These are phyloP conservation scores for Platycheirus rosarum DNA, from an alignment of 2,888 invertebrate genomes.

Conservation along the genomic window DNA sequence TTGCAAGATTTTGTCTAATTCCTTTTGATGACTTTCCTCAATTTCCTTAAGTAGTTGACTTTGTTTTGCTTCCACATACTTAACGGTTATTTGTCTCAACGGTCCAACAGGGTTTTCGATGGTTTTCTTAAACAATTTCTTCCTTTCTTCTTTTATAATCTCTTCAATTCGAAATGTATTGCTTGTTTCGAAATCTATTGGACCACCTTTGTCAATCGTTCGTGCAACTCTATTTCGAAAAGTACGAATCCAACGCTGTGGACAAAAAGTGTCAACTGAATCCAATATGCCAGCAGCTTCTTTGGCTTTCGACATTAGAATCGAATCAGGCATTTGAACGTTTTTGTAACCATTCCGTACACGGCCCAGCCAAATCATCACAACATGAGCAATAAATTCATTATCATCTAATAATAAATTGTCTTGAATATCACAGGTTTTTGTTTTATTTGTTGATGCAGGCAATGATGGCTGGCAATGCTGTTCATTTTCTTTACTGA, in stretches of 20 bases:
- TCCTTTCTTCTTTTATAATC: not conserved
- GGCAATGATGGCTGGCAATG: not conserved
- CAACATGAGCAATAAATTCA: conserved; percentile 31
- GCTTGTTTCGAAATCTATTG: not conserved
- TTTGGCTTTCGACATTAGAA: conserved; percentile 18
- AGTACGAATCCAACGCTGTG: not conserved
- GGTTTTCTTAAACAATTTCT: not conserved
- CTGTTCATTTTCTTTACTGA: not conserved
- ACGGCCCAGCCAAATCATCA: conserved; percentile 25
- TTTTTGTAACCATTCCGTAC: not conserved
- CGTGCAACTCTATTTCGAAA: not conserved
- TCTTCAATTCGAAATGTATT: not conserved
- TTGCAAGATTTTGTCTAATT: not conserved
- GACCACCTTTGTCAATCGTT: not conserved
- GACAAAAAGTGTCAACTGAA: not conserved
- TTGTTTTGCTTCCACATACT: not conserved
- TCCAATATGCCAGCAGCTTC: not conserved
- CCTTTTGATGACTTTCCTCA: not conserved
- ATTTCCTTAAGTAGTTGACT: not conserved
- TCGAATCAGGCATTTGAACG: conserved; percentile 14
- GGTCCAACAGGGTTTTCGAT: no score
- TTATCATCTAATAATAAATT: not conserved
- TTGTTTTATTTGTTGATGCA: not conserved
- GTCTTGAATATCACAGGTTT: not conserved
- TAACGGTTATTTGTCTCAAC: not conserved